phyloP scores from a whole-genome alignment of 2,113 vertebrate species.

The Chiloscyllium plagiosum region DNA sequence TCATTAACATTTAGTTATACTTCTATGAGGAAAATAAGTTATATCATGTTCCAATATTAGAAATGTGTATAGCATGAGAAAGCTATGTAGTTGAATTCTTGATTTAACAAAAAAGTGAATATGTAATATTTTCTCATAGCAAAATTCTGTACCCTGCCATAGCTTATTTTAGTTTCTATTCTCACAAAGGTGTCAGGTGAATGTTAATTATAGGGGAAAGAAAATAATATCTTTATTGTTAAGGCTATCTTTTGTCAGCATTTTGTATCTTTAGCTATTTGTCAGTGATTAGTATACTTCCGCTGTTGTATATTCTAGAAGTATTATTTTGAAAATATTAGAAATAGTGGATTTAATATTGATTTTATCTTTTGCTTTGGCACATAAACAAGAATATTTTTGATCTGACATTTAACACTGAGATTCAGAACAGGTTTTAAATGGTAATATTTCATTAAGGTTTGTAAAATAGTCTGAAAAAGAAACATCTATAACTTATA shows the following conservation, averaged over 20 bases:
- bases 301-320: not conserved
- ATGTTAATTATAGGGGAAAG: not conserved
- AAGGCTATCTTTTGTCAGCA: not conserved
- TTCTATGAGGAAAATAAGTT: not conserved
- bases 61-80: not conserved
- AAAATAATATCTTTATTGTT: not conserved
- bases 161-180: not conserved
- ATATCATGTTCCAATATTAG: not conserved
- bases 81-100: not conserved
- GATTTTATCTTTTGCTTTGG: not conserved
- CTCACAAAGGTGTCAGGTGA: not conserved
- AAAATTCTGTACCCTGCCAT: not conserved
- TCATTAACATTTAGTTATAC: not conserved
- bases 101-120: not conserved
- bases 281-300: not conserved
- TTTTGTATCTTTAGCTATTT: conserved; percentile 1
- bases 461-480: not conserved
- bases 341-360: not conserved
- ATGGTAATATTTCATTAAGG: not conserved
- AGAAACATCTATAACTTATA: not conserved
- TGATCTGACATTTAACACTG: not conserved
- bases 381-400: not conserved
- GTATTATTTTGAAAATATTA: not conserved
- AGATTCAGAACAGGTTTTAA: not conserved
- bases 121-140: not conserved